Conservation (phyloP, 2,888 invertebrate genomes). For the Rosalia funebris region DNA sequence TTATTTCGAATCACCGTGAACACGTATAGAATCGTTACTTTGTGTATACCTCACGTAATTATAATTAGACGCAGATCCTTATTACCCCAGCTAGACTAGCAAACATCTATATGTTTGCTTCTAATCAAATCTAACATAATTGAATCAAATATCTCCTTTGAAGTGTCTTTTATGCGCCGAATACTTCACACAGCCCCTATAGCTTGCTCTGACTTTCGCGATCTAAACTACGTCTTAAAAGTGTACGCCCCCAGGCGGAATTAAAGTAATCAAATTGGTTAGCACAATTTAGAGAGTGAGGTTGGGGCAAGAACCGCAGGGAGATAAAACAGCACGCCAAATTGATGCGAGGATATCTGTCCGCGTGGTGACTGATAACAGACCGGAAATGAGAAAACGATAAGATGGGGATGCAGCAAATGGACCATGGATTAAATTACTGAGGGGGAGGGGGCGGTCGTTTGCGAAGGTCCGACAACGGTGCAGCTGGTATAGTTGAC, state of each 20-base stretch:
- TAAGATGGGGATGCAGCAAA: conserved; percentile 50
- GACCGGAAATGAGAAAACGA: conserved; percentile 52
- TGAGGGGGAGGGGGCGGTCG: conserved; percentile 21
- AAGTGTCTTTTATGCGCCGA: conserved; percentile 32
- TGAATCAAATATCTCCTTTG: conserved; percentile 18
- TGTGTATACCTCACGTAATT: no score
- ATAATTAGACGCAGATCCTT: not conserved
- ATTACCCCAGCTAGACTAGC: not conserved
- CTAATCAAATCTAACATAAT: conserved; percentile 9
- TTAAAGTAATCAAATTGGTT: conserved; percentile 50
- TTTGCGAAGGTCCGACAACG: conserved; percentile 24
- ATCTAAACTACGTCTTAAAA: conserved; percentile 38
- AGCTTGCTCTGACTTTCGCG: conserved; percentile 21
- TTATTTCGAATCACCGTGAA: no score
- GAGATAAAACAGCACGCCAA: conserved; percentile 38
- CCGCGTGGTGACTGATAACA: conserved; percentile 47
- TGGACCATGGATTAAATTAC: conserved; percentile 51
- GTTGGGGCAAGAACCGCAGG: conserved; percentile 37
- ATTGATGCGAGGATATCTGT: conserved; percentile 41
- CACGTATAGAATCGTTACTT: no score
- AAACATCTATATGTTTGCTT: conserved; percentile 4
- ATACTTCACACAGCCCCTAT: conserved; percentile 42
- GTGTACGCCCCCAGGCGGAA: conserved; percentile 40
- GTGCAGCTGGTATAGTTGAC: conserved; percentile 39
- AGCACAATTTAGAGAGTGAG: conserved; percentile 42